Percentiles rank a stretch among this genome's conserved stretches.
Conservation (phyloP, 1,140 invertebrate genomes). For the Theocolax elegans region DNA sequence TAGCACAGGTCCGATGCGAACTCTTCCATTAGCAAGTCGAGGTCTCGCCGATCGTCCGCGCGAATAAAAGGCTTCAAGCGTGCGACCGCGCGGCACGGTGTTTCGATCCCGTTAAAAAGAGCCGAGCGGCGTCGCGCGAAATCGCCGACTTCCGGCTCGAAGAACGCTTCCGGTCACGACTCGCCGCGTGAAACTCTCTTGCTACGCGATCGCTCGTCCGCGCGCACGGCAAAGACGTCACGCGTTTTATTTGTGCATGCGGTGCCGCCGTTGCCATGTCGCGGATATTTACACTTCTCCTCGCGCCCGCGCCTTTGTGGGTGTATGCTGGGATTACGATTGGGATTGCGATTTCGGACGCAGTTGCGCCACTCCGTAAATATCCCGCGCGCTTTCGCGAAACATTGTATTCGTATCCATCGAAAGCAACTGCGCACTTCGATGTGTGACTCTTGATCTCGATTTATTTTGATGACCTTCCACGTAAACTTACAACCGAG, state of each 20-base stretch:
- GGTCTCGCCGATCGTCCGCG: too few species aligned
- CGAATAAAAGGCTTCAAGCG: too few species aligned
- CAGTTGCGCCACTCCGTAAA: too few species aligned
- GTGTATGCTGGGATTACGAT: background rate
- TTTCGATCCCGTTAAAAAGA: conserved; percentile 47
- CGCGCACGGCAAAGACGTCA: background rate
- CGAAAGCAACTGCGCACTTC: too few species aligned
- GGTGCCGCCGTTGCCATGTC: background rate
- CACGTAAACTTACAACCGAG: too few species aligned
- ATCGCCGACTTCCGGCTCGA: conserved; percentile 63
- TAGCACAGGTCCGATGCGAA: too few species aligned
- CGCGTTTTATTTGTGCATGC: conserved; percentile 27
- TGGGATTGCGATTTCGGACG: background rate
- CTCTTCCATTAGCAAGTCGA: too few species aligned
- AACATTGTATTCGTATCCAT: too few species aligned
- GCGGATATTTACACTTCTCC: conserved; percentile 10
- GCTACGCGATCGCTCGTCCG: background rate
- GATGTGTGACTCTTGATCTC: too few species aligned
- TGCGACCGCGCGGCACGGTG: conserved; percentile 42
- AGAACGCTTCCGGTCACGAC: conserved; percentile 65
- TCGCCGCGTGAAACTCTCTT: conserved; percentile 48
- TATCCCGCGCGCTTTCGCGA: too few species aligned
- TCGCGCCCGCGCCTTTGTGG: background rate
- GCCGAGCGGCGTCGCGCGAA: conserved; percentile 52
- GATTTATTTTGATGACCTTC: too few species aligned